These are phyloP conservation scores for Ibycter americanus DNA, from an alignment of 2,797 vertebrate species.

Conservation along the genomic window DNA sequence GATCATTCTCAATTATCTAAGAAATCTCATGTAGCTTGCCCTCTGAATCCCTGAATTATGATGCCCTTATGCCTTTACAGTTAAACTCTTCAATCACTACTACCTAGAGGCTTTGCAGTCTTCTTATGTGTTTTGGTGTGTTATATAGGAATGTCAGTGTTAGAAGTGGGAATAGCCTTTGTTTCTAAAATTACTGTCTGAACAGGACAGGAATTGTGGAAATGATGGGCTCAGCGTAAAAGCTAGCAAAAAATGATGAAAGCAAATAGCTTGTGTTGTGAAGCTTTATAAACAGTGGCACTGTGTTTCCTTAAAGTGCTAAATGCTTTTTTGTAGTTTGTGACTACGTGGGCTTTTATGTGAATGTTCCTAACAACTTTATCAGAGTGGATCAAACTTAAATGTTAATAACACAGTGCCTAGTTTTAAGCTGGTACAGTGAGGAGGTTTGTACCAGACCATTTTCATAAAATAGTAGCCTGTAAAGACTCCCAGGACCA, in stretches of 20 bases:
- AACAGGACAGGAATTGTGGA: background rate
- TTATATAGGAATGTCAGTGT: background rate
- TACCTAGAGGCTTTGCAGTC: background rate
- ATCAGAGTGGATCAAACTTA: background rate
- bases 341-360: background rate
- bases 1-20: constrained; percentile 46
- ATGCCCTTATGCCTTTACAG: background rate
- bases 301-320: background rate
- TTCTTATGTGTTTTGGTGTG: background rate
- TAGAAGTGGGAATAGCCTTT: background rate
- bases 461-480: background rate
- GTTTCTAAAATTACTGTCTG: background rate
- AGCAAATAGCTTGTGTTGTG: background rate
- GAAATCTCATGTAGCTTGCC: background rate
- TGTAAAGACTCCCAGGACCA: background rate
- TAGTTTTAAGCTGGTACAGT: background rate
- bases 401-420: background rate
- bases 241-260: background rate
- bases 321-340: background rate
- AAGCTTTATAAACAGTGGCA: background rate
- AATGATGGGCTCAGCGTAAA: background rate
- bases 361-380: background rate
- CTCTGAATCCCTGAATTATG: constrained; percentile 36
- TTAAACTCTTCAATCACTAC: constrained; percentile 24
- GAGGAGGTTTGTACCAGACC: background rate